Evolutionary conservation across 2,113 vertebrate species (phyloP).

Genomic region (Saimiri boliviensis): DNA sequence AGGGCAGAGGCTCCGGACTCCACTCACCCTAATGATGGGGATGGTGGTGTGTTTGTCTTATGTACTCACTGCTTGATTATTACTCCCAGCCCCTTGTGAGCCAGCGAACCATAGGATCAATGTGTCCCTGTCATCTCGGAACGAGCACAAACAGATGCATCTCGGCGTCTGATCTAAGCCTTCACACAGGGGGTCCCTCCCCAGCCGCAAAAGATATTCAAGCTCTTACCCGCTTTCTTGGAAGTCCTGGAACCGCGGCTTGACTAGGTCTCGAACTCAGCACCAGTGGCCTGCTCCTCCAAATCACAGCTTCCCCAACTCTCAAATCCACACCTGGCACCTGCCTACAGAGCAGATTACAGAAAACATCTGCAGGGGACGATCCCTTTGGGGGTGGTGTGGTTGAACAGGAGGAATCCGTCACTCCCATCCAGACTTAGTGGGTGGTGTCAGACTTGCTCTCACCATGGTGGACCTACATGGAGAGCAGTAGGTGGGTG

Average conservation of each 20-base stretch:
- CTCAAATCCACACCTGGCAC: background rate
- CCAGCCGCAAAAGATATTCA: background rate
- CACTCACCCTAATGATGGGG: background rate
- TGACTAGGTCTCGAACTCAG: background rate
- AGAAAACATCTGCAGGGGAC: too few relatives aligned
- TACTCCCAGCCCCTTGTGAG: background rate
- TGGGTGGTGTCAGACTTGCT: too few relatives aligned
- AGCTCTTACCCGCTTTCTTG: background rate
- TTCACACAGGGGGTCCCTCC: background rate
- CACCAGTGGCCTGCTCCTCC: accelerated
- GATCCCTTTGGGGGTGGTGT: too few relatives aligned
- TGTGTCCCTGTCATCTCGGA: background rate
- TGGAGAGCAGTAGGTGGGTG: background rate
- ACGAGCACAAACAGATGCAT: background rate
- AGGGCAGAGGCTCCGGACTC: background rate
- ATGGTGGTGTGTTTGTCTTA: background rate
- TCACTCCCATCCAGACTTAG: accelerated
- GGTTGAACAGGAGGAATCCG: background rate
- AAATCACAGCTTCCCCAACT: background rate
- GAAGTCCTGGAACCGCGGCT: background rate
- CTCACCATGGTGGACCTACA: accelerated
- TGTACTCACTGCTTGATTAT: background rate
- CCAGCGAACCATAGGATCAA: background rate
- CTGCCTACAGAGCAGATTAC: too few relatives aligned
- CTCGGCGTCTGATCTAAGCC: background rate